These are phyloP conservation scores for Trichopoda pennipes DNA, from an alignment of 2,888 invertebrate species.

Conservation along the genomic window DNA sequence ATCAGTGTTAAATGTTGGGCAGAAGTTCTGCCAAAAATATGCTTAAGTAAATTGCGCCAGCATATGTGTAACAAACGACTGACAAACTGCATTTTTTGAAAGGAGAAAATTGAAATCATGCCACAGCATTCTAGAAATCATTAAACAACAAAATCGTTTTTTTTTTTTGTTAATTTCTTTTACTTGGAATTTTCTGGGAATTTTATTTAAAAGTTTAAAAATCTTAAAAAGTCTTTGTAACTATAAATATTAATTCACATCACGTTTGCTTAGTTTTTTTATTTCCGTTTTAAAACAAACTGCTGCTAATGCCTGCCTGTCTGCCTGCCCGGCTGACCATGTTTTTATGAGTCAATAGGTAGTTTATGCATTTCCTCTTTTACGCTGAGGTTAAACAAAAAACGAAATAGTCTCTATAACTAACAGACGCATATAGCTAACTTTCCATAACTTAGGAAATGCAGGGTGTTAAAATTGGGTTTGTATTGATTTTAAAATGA, in stretches of 20 bases:
- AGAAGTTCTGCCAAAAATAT: constrained; percentile 4
- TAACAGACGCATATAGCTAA: constrained; percentile 15
- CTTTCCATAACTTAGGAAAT: constrained; percentile 6
- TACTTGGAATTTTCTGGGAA: constrained; percentile 31
- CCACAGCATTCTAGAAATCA: constrained; percentile 4
- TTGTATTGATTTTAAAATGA: constrained; percentile 3
- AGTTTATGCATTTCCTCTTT: constrained; percentile 52
- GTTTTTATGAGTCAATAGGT: constrained; percentile 42
- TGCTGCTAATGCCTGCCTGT: not conserved
- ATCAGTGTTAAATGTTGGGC: constrained; percentile 8
- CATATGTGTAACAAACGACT: constrained; percentile 18
- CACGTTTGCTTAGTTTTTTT: constrained; percentile 50
- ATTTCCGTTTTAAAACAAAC: constrained; percentile 51
- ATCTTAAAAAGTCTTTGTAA: not conserved
- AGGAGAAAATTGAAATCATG: not conserved
- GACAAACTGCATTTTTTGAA: not conserved
- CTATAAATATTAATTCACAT: constrained; percentile 34
- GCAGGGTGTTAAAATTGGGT: constrained; percentile 34
- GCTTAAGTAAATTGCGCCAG: constrained; percentile 8
- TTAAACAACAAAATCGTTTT: constrained; percentile 12
- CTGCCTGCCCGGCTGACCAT: constrained; percentile 2
- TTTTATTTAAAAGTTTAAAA: constrained; percentile 5
- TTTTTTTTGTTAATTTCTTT: constrained; percentile 6
- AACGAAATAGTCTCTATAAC: not conserved
- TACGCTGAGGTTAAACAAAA: constrained; percentile 27